Evolutionary conservation across 2,113 vertebrate genomes (phyloP), one percentile per base, ranked within the genome.

Genomic region (Oreotragus oreotragus): DNA sequence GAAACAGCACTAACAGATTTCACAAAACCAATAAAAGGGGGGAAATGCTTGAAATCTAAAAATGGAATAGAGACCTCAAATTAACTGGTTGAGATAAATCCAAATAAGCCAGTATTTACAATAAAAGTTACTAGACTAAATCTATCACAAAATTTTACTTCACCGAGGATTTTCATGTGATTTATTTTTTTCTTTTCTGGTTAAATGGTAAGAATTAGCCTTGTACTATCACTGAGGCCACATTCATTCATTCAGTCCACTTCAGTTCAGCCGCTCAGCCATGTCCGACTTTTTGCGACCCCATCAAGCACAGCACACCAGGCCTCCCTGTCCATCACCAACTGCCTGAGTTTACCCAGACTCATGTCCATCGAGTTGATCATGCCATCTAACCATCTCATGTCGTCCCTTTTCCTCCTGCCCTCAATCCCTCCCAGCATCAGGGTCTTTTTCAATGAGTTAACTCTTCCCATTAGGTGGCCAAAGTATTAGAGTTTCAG

Each of bases 181-280:
- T 30, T 60, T 49, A 80, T 94, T 94, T 94, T 76, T 58, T 28
- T 25, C n/a, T 30, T 93, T 93, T 88, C 15, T 14, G 39, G 11
- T 62, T 70, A 62, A 90, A 87, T 70, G 27, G 2, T 79, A 88
- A 92, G 30, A 55, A 58, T 57, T 64, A 3, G 27, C 62, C 19
- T 45, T 96, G 58, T 80, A 21, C 8, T 87, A 39, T 36, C 66
- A 84, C 9, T 21, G 17, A 92, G 27, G 11, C 10, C 33, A 73
- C 36, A 76, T n/a, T 36, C 30, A n/a, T 80, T 84, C 49, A 70
- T 55, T 19, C 9, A 23, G 64, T 36, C 21, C n/a, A 73, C 10
- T 39, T 70, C 66, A 73, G 36, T 23, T 73, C 19, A 73, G 66
- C 25, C 0, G 1, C n/a, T 73, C 36, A 39, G n/a, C 21, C 2